Evolutionary conservation across 1,140 invertebrate species (phyloP), one percentile per base, ranked within the genome.

Genomic region (Platyscapa corneri): DNA sequence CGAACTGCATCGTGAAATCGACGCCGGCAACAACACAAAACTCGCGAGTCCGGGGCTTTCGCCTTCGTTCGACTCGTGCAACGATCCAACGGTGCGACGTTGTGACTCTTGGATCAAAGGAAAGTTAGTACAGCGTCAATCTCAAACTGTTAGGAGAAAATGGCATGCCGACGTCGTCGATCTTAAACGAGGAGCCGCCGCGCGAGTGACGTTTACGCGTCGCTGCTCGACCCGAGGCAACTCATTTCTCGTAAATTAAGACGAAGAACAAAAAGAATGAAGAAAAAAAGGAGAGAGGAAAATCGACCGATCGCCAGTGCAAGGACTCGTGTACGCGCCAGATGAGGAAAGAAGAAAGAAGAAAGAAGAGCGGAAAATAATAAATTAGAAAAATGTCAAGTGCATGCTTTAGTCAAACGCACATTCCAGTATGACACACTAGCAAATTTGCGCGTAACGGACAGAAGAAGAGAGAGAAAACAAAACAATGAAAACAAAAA

Each of bases 401-500:
- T n/a, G n/a, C 84, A 85, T 85, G 84, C 84, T 82, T 81, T 75
- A 74, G 72, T 85, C 14, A 65, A 84, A 75, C 78, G 70, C 53
- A 81, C 70, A 81, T 75, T 72, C 49, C 53, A 85, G 49, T 34
- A n/a, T n/a, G n/a, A 34, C 65, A 56, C 65, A 49, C 34, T 14
- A 76, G 60, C 46, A 37, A 12, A 30, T 42, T 20, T 60, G n/a
- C 49, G 49, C 64, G 0, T 75, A 18, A 39, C 3, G 30, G 46
- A 81, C 27, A 75, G 32, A 56, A 53, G 14, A 77, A 3, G 46
- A 30, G 46, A 23, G 30, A 78, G 64, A 42, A 42, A 60, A 75
- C 0, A 49, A 83, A 3, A 64, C 20, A 10, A 81, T 2, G 8
- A 78, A 39, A n/a, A 74, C 42, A 74, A 74, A 42, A 0, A 37